Conservation (phyloP, 2,888 invertebrate species). For the Hoplodrina ambigua region DNA sequence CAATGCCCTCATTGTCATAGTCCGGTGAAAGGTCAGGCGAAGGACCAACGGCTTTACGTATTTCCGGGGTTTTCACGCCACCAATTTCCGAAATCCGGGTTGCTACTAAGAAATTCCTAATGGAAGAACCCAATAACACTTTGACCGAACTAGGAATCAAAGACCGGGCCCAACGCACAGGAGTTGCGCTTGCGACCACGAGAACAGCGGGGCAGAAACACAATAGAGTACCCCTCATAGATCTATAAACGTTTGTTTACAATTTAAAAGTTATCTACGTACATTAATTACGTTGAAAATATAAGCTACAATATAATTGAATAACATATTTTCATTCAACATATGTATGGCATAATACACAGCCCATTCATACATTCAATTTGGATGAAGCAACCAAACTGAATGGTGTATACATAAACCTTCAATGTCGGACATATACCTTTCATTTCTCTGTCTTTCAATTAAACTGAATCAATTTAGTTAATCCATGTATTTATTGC, state of each 20-base stretch:
- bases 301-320: not conserved
- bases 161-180: no score
- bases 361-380: not conserved
- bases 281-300: conserved; percentile 8
- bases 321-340: not conserved
- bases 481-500: no score
- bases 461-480: no score
- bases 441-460: no score
- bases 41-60: not conserved
- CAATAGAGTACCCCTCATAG: not conserved
- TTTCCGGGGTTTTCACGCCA: no score
- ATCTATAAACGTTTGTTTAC: not conserved
- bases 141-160: no score
- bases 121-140: no score
- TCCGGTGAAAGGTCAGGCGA: not conserved
- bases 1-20: not conserved
- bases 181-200: no score
- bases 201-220: not conserved
- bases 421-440: not conserved
- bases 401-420: not conserved
- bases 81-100: no score
- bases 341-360: not conserved
- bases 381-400: not conserved
- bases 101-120: no score
- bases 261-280: not conserved